Evolutionary conservation across 1,140 invertebrate species (phyloP), one percentile per base, ranked within the genome.

Genomic region (Luehdorfia chinensis): DNA sequence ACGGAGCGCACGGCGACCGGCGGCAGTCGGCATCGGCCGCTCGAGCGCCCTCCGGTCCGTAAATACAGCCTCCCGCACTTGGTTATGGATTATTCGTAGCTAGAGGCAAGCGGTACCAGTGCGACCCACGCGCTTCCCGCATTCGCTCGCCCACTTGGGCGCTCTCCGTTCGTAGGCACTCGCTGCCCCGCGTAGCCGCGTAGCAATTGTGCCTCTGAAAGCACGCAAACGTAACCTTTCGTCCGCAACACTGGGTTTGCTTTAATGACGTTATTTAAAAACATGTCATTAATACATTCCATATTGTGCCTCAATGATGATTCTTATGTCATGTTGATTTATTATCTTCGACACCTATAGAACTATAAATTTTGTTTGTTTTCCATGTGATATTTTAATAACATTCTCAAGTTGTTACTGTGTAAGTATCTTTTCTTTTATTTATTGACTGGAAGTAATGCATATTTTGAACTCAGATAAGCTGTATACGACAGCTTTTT

Each of bases 81-180:
- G 59, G 67, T 71, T 84, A 81, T 84, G 70, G 80, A 84, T 84
- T 79, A 79, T 78, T 81, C 74, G 77, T 58, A 62, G 53, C 53
- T 58, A 68, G 56, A 68, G 56, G 59, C 56, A 55, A 75, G 61
- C 66, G 66, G 55, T 66, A 61, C 66, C 77, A 84, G 80, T 84
- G 63, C 80, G 69, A 75, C 68, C 79, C 74, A 75, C 75, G 77
- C 77, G 67, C 59, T 74, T 65, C 59, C 58, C 64, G 67, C 70
- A 62, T 58, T 59, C 55, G 70, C 74, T 68, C 73, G 79, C 62
- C 43, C 36, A 23, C 41, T 32, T 15, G 27, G 5, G 4, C 43
- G 13, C 33, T 46, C 54, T 47, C 50, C 55, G 57, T 46, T 28
- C 19, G 28, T 45, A 54, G 52, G 49, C 47, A 54, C 53, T 39